Evolutionary conservation across 2,113 vertebrate species (phyloP), one percentile per base, ranked within the genome.

Genomic region (Xenus cinereus): DNA sequence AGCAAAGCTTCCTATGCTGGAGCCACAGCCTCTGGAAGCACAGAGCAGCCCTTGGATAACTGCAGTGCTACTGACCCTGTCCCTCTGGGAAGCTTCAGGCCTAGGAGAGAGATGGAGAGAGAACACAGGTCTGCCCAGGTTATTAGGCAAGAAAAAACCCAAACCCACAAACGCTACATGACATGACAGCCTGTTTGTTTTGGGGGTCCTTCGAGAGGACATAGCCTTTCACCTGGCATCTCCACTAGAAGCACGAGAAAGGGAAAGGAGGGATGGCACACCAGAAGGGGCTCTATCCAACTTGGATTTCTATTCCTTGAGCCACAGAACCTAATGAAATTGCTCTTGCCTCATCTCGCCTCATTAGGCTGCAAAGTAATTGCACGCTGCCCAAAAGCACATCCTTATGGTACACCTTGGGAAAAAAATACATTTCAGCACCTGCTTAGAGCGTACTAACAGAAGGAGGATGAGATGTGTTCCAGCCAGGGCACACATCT

Each of bases 341-440:
- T 12, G 45, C 10, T 43, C 30, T 60, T 30, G 32, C 35, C 28
- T 68, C 39, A 33, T 35, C 50, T 57, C 9, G 0, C 66, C 27
- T 67, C 43, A 5, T 37, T 26, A 21, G 51, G 37, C 32, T 46
- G 39, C 68, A 37, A 46, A 74, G 9, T 19, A 73, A 59, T 8
- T 12, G 24, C 81, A 48, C 0, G 7, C 46, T 35, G 66, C n/a
- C 51, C 60, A 17, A 43, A 68, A 33, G 30, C 13, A 4, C 5
- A 35, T 5, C 56, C 11, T 39, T 13, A 14, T 0, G 2, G 7
- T 10, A 51, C 7, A 2, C 27, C 41, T 41, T 8, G 1, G 3
- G 12, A 14, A 46, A 18, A 30, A 60, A 21, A 7, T 6, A 2
- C 28, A 48, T 46, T 35, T 16, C 53, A n/a, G 18, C 21, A 9